Evolutionary conservation across 2,888 invertebrate genomes (phyloP).

Genomic region (Volucella inanis): DNA sequence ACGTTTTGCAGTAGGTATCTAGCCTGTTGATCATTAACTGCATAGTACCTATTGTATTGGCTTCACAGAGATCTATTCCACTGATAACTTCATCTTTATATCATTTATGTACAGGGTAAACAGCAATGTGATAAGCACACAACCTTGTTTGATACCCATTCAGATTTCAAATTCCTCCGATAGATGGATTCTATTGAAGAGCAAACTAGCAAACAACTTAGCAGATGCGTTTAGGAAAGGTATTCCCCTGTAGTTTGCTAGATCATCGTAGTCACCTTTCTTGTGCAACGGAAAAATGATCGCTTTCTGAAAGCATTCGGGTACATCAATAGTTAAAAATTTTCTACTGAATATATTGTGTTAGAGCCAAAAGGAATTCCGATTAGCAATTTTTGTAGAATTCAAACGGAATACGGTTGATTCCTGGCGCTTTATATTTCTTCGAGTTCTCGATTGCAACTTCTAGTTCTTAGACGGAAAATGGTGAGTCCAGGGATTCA

Average conservation of each 20-base stretch:
- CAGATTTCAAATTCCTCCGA: not conserved
- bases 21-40: slow-evolving; percentile 21
- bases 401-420: slow-evolving; percentile 18
- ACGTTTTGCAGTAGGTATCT: not conserved
- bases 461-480: not conserved
- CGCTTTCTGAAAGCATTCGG: no score
- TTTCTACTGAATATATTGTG: no score
- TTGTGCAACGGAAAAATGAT: not conserved
- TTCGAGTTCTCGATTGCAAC: no score
- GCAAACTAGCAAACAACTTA: slow-evolving; percentile 18
- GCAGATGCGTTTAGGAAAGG: slow-evolving; percentile 19
- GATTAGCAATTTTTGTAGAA: slow-evolving; percentile 5
- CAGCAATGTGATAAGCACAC: not conserved
- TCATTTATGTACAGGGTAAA: slow-evolving; percentile 4
- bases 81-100: slow-evolving; percentile 5
- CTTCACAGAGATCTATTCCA: slow-evolving; percentile 3
- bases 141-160: not conserved
- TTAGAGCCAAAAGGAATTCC: slow-evolving; percentile 4
- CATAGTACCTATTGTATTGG: slow-evolving; percentile 2
- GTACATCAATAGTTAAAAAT: not conserved
- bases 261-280: not conserved
- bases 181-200: slow-evolving; percentile 16
- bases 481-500: slow-evolving; percentile 12
- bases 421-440: no score
- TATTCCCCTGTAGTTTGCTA: slow-evolving; percentile 10